These are phyloP conservation scores for Rhynchomys soricoides DNA, from an alignment of 2,113 vertebrate genomes.

Conservation along the genomic window DNA sequence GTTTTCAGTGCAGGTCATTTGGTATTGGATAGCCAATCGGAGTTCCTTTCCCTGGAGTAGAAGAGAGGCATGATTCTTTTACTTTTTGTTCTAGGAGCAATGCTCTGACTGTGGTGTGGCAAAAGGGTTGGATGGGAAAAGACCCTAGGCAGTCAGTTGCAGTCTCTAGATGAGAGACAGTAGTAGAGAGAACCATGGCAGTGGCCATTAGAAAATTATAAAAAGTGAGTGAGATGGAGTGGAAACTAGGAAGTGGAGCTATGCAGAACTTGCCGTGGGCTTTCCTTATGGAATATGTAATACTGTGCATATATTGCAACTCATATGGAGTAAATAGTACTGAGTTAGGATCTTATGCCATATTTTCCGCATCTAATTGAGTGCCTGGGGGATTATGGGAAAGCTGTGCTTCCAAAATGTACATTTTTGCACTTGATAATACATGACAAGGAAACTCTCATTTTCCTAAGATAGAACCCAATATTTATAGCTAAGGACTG, in stretches of 20 bases:
- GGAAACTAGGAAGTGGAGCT: not conserved
- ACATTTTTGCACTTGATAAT: conserved; percentile 22
- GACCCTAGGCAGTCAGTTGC: not conserved
- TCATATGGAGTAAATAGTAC: conserved; percentile 13
- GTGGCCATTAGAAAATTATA: not conserved
- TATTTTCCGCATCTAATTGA: conserved; percentile 47
- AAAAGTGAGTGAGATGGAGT: not conserved
- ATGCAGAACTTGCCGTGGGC: not conserved
- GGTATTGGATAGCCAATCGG: not conserved
- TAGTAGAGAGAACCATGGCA: not conserved
- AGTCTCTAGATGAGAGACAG: not conserved
- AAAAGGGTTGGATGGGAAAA: not conserved
- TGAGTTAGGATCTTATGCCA: not conserved
- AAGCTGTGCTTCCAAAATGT: not conserved
- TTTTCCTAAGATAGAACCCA: conserved; percentile 19
- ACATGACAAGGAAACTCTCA: not conserved
- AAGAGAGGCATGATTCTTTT: conserved; percentile 32
- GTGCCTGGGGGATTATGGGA: not conserved
- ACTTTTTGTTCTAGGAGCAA: conserved; percentile 12
- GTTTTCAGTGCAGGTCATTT: not conserved
- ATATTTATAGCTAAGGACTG: conserved; percentile 1
- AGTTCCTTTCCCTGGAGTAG: not conserved
- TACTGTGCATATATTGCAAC: not conserved
- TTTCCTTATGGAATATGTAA: conserved; percentile 24
- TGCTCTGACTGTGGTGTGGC: not conserved